phyloP scores from a whole-genome alignment of 2,888 invertebrate species.

The Stenolophus ochropezus region DNA sequence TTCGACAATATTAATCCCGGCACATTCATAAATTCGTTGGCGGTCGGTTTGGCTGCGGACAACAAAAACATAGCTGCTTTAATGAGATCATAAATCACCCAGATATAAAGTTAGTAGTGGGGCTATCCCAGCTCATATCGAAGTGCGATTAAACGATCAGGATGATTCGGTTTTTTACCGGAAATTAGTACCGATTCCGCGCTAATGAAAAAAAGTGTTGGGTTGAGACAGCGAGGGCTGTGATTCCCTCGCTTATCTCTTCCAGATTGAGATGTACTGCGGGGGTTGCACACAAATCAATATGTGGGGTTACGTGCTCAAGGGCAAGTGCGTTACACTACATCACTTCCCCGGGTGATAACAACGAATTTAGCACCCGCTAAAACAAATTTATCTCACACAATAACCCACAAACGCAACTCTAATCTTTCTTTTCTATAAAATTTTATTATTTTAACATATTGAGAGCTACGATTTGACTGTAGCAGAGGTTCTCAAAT shows the following conservation, averaged over 20 bases:
- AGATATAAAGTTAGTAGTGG: conserved; percentile 45
- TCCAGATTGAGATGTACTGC: not conserved
- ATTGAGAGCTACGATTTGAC: too few relatives aligned
- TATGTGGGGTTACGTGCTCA: too few relatives aligned
- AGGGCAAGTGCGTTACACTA: too few relatives aligned
- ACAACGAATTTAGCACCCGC: too few relatives aligned
- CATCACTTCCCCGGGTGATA: too few relatives aligned
- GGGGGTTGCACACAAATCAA: not conserved
- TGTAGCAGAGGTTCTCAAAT: too few relatives aligned
- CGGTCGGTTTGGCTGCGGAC: conserved; percentile 13
- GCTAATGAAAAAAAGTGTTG: conserved; percentile 54
- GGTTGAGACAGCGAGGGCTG: not conserved
- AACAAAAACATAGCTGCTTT: conserved; percentile 51
- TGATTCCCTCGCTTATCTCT: not conserved
- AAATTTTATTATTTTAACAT: too few relatives aligned
- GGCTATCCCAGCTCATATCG: conserved; percentile 34
- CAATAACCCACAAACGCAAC: too few relatives aligned
- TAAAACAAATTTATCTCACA: too few relatives aligned
- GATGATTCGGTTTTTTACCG: conserved; percentile 49
- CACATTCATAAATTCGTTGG: conserved; percentile 49
- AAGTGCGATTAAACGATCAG: conserved; percentile 53
- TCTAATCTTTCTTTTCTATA: too few relatives aligned
- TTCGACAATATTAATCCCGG: conserved; percentile 52
- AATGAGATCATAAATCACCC: conserved; percentile 57
- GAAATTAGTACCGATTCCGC: conserved; percentile 51